Conservation (phyloP, 1,140 invertebrate species). For the Hyphantria cunea region DNA sequence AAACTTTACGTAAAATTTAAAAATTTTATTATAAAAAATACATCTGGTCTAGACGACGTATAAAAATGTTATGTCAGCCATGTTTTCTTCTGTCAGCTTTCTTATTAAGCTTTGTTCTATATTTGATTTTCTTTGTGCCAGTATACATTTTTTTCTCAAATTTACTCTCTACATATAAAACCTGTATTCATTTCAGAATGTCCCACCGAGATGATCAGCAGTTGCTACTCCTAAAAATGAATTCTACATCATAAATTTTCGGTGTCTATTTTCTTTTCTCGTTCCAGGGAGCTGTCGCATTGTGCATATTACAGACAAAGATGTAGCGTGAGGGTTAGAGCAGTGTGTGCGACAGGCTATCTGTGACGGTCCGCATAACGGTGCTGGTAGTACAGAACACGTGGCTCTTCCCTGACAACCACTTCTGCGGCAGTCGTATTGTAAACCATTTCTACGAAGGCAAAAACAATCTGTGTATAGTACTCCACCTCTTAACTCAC, state of each 20-base stretch:
- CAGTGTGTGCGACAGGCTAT: constrained; percentile 58
- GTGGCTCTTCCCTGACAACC: constrained; percentile 85
- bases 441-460: constrained; percentile 87
- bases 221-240: no score
- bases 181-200: no score
- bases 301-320: constrained; percentile 53
- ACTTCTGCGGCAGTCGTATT: constrained; percentile 87
- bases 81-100: constrained; percentile 37
- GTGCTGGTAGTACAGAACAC: constrained; percentile 85
- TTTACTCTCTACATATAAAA: no score
- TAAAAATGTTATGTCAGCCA: constrained; percentile 49
- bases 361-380: constrained; percentile 84
- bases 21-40: constrained; percentile 47
- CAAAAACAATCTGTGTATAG: constrained; percentile 87
- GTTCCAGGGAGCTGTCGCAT: constrained; percentile 30
- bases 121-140: no score
- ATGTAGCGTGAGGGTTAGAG: constrained; percentile 61
- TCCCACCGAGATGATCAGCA: no score
- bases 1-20: constrained; percentile 50
- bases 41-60: constrained; percentile 43
- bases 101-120: constrained; percentile 34
- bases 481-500: constrained; percentile 84
- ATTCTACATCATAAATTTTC: no score
- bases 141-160: constrained; percentile 12
- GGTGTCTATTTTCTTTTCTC: no score